A percentile compares a stretch with the other conserved stretches of the same genome.
phyloP scores from a whole-genome alignment of 2,888 invertebrate genomes.

The Myopa testacea region DNA sequence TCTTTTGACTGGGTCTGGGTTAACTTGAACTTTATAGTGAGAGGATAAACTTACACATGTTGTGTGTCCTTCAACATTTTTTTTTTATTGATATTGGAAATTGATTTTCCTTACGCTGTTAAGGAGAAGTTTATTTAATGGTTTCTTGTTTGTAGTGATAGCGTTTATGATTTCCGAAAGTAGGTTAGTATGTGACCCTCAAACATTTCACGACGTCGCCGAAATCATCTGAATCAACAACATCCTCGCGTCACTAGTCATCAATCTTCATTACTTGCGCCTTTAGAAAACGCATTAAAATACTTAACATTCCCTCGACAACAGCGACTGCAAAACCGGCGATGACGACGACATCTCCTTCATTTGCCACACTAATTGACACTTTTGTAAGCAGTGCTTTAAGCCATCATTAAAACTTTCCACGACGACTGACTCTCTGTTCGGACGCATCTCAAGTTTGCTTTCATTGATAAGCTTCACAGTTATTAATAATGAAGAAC shows the following conservation, averaged over 20 bases:
- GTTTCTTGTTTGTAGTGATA: no score
- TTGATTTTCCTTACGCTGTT: not conserved
- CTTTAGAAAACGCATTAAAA: not conserved
- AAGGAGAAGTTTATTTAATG: no score
- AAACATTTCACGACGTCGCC: not conserved
- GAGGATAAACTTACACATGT: no score
- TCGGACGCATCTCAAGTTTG: not conserved
- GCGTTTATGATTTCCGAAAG: not conserved
- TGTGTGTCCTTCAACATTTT: not conserved
- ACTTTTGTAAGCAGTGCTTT: constrained; percentile 19
- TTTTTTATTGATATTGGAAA: constrained; percentile 11
- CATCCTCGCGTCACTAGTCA: not conserved
- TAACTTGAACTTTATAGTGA: no score
- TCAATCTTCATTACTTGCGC: constrained; percentile 22
- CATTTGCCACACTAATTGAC: constrained; percentile 31
- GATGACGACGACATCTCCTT: constrained; percentile 10
- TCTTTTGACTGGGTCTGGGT: not conserved
- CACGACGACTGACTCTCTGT: not conserved
- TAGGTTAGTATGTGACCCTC: constrained; percentile 4
- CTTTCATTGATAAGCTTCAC: not conserved
- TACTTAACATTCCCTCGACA: not conserved
- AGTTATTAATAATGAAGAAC: constrained; percentile 14
- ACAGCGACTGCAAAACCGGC: not conserved
- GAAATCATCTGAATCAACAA: not conserved
- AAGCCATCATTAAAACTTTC: constrained; percentile 6